These are phyloP conservation scores for Python bivittatus DNA, from an alignment of 2,113 vertebrate species.

Conservation along the genomic window DNA sequence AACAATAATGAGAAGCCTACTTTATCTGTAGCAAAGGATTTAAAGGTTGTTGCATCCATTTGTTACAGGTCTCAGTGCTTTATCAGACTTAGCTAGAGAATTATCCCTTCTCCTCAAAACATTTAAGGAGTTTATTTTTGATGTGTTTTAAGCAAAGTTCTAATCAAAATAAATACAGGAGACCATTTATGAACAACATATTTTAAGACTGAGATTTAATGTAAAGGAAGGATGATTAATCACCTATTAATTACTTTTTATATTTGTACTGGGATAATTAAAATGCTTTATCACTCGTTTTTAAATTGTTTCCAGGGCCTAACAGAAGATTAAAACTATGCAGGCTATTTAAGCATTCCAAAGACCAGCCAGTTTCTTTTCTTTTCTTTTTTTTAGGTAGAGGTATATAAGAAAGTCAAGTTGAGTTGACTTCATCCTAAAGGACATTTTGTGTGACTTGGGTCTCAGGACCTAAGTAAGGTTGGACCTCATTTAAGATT, in stretches of 20 bases:
- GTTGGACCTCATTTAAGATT: background rate
- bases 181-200: conserved; percentile 64
- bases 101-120: conserved; percentile 56
- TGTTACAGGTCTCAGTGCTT: conserved; percentile 56
- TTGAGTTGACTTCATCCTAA: background rate
- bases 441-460: background rate
- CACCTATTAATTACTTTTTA: conserved; percentile 62
- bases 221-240: conserved; percentile 54
- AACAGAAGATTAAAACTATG: conserved; percentile 33
- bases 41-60: conserved; percentile 61
- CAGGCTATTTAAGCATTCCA: background rate
- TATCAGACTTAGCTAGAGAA: conserved; percentile 67
- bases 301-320: conserved; percentile 35
- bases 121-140: conserved; percentile 50
- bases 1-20: conserved; percentile 55
- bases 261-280: conserved; percentile 46
- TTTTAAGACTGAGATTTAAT: conserved; percentile 49
- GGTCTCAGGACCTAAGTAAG: background rate
- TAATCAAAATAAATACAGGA: conserved; percentile 66
- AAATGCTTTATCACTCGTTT: conserved; percentile 40
- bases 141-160: conserved; percentile 10
- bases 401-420: background rate
- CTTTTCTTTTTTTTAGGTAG: background rate
- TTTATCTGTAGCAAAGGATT: conserved; percentile 66
- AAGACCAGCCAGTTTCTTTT: background rate